Base-by-base conservation (phyloP, 2,888 invertebrate species). In the Dinocampus coccinellae region DNA sequence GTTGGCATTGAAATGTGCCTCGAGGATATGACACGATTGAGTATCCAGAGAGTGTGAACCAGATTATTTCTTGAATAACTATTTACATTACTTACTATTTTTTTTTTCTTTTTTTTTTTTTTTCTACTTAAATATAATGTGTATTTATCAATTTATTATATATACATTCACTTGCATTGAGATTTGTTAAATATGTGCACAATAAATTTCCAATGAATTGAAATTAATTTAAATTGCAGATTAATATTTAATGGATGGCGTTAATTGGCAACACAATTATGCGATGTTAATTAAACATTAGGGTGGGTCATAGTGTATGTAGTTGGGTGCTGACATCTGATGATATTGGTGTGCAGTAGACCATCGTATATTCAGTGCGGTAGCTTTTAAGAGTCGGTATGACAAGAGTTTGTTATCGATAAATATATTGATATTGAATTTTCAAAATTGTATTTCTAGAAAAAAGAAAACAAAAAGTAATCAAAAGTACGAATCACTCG, bases 221-320 rank as follows among this genome's bases (percentile, higher is more conserved):
- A 84, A 70, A 86, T 86, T 85, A 81, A 85, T 84, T 86, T 84
- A 84, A 86, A 86, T 85, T 83, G 84, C 81, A 83, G 83, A 86
- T 86, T 85, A 87, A 86, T 86, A 86, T 85, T 83, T 81, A 85
- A 81, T 83, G 82, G 79, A 75, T 78, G 77, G 75, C 78, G 77
- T 81, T 86, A 86, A 87, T 86, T 84, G 84, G 81, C 74, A 79
- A 77, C 76, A 82, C 83, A 83, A 85, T 85, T 85, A 84, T 84
- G 80, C 83, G 77, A 79, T 78, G 81, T 84, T 84, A 85, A 86
- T 85, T 83, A 85, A 85, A 85, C 84, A 85, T 85, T 83, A 84
- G 82, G 74, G 72, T 78, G 73, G 60, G 2, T 58, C 16, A 26
- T 39, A 42, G 47, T 26, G 33, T 26, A 6, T 13, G 10, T 20